Base-by-base conservation (phyloP, 2,888 invertebrate genomes). In the Agrotis clavis region DNA sequence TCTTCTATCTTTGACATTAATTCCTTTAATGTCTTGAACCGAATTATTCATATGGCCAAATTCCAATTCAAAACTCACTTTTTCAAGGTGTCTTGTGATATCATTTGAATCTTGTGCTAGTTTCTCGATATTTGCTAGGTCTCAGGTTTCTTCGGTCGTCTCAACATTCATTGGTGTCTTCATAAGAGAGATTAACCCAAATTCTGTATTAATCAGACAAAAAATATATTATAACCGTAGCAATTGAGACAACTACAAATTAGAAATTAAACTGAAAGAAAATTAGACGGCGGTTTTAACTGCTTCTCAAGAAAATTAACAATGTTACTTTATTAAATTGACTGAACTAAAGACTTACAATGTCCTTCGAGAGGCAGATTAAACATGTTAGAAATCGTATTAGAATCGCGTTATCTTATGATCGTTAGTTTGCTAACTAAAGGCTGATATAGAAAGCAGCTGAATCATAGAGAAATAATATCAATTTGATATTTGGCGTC, bases 31-130 rank as follows among this genome's bases (percentile, higher is more conserved):
- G 14, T 41, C 19, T 25, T 56, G 1, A 21, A 19, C 1, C 1
- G 16, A 62, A 59, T 67, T 16, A 60, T 25, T n/a, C 19, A 25
- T 45, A 74, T 71, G 47, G 45, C 59, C 25, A 6, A 57, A 60
- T 81, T 69, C 48, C 48, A 70, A 56, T 61, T n/a, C 57, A 54
- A 48, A 47, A 19, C 47, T 67, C 51, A 82, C 82, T 82, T 80
- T 70, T 82, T 82, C 74, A 70, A 74, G 45, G 19, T 2, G 19
- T n/a, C 35, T 5, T 30, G 16, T 50, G 4, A 50, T 16, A 60
- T 18, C n/a, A 45, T 50, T 77, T 54, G n/a, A 45, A 35, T 61
- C 4, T 50, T 35, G 25, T 35, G 53, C 56, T 16, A 77, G 45
- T 19, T 69, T 30, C 2, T 13, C 0, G 7, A 21, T 56, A 11